phyloP scores from a whole-genome alignment of 2,797 vertebrate species.

The Pteronotus mesoamericanus region DNA sequence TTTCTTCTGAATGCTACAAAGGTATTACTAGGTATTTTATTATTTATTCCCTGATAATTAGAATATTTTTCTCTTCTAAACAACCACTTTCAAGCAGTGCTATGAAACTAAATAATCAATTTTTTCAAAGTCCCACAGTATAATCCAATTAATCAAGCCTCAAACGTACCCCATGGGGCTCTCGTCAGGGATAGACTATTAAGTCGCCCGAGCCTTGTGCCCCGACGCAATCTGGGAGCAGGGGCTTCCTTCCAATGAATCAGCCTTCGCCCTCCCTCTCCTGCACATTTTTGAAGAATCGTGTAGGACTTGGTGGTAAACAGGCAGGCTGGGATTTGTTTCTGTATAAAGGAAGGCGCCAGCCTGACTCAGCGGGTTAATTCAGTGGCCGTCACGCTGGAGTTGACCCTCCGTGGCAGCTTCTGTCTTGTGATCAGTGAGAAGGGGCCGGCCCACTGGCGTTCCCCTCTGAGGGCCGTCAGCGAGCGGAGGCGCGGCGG shows the following conservation, averaged over 20 bases:
- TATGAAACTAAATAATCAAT: constrained; percentile 53
- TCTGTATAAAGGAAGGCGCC: neutral
- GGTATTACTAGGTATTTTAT: constrained; percentile 17
- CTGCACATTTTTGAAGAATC: neutral
- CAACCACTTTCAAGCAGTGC: constrained; percentile 49
- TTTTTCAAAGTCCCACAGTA: constrained; percentile 57
- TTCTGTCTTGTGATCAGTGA: neutral
- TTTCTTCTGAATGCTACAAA: neutral
- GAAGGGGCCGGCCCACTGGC: neutral
- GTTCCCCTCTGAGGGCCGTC: neutral
- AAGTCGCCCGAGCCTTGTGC: constrained; percentile 54
- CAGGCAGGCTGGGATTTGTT: neutral
- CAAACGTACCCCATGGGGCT: neutral
- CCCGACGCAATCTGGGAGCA: neutral
- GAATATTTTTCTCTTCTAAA: neutral
- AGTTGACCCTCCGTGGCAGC: neutral
- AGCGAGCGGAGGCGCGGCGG: neutral
- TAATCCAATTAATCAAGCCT: constrained; percentile 66
- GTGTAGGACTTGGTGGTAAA: neutral
- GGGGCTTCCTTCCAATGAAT: constrained; percentile 42
- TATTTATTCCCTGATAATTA: neutral
- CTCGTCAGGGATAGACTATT: neutral
- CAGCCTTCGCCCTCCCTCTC: neutral
- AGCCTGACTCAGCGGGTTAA: neutral
- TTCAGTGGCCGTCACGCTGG: neutral